These are phyloP conservation scores for Tetranychus truncatus DNA, from an alignment of 2,888 invertebrate genomes.

Conservation along the genomic window DNA sequence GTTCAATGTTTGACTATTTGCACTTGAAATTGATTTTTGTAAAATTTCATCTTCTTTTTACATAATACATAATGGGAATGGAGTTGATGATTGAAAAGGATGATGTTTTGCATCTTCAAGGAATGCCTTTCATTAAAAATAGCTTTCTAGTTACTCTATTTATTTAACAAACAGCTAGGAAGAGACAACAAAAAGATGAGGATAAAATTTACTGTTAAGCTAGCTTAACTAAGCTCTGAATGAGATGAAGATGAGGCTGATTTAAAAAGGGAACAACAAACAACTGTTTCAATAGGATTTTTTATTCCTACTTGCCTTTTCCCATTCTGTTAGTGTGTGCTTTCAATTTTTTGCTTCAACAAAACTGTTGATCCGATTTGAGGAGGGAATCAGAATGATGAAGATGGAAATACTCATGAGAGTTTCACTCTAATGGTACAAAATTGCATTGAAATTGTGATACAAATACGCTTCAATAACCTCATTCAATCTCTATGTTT, in stretches of 20 bases:
- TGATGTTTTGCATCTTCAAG: not conserved
- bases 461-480: not conserved
- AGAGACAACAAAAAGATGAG: not conserved
- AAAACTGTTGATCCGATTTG: not conserved
- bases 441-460: not conserved
- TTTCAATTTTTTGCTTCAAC: conserved; percentile 1
- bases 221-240: not conserved
- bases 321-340: not conserved
- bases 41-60: too few relatives aligned
- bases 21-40: too few relatives aligned
- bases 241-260: not conserved
- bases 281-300: not conserved
- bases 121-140: not conserved
- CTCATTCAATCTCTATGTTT: not conserved
- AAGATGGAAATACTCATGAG: not conserved
- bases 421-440: not conserved
- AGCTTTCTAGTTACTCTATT: not conserved
- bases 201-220: not conserved
- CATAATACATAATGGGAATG: too few relatives aligned
- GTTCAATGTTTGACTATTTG: too few relatives aligned
- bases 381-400: not conserved
- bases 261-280: not conserved
- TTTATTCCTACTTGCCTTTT: not conserved
- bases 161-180: not conserved
- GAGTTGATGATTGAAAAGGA: not conserved